Evolutionary conservation across 2,797 vertebrate species (phyloP).

Genomic region (Lepus townsendii): DNA sequence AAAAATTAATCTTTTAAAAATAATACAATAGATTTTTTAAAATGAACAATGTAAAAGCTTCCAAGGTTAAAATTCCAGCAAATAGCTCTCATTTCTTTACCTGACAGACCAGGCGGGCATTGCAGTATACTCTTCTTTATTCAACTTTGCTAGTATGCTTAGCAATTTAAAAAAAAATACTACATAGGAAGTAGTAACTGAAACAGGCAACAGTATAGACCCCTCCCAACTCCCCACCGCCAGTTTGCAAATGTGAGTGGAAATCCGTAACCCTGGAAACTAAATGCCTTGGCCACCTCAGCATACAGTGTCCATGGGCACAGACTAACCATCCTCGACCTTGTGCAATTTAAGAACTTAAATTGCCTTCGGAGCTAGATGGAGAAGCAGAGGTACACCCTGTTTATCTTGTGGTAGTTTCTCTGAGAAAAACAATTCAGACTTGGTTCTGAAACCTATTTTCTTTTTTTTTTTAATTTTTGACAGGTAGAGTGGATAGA

Average conservation of each 20-base stretch:
- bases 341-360: not conserved
- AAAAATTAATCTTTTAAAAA: slow-evolving; percentile 10
- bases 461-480: too few species aligned
- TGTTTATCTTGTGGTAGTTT: not conserved
- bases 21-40: not conserved
- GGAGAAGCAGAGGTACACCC: not conserved
- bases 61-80: slow-evolving; percentile 39
- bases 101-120: too few species aligned
- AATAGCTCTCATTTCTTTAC: too few species aligned
- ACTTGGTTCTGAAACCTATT: not conserved
- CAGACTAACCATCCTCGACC: not conserved
- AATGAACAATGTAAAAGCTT: not conserved
- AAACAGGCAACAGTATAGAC: not conserved
- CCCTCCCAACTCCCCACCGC: not conserved
- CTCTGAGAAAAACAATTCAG: not conserved
- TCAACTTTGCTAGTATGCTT: too few species aligned
- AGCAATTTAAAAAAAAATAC: too few species aligned
- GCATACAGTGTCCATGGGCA: not conserved
- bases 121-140: too few species aligned
- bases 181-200: not conserved
- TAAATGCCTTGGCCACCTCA: not conserved
- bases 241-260: not conserved
- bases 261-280: not conserved
- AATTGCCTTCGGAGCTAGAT: not conserved
- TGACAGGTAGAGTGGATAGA: too few species aligned